Percentiles rank a stretch among this genome's conserved stretches.
These are phyloP conservation scores for Psilopogon haemacephalus DNA, from an alignment of 2,113 vertebrate genomes.

Conservation along the genomic window DNA sequence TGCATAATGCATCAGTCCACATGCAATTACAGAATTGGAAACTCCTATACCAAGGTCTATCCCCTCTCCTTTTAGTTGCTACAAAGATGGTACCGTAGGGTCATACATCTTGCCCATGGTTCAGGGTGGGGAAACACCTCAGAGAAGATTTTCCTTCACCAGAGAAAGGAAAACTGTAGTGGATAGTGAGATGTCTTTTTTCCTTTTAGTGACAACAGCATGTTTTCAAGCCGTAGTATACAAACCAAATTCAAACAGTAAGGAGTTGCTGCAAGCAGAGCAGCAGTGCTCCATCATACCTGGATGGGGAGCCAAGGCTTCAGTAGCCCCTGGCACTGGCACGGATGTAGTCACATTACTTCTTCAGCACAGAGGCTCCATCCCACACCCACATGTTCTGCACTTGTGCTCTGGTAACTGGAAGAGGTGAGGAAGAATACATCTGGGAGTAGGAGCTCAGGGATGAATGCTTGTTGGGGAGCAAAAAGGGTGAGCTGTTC, in stretches of 20 bases:
- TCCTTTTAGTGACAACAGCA: neutral
- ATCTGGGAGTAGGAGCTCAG: neutral
- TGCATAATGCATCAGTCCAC: accelerated
- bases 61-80: too few relatives aligned
- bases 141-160: neutral
- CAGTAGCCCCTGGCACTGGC: accelerated
- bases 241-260: neutral
- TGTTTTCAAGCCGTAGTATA: neutral
- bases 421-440: neutral
- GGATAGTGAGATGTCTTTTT: too few relatives aligned
- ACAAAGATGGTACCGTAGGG: neutral
- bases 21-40: neutral
- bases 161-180: neutral
- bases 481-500: neutral
- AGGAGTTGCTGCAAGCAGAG: neutral
- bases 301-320: neutral
- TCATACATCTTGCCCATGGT: neutral
- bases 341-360: neutral
- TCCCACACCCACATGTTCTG: accelerated
- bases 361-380: neutral
- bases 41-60: accelerated
- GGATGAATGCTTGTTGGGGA: accelerated
- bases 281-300: neutral
- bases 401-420: neutral
- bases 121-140: neutral